Base-by-base conservation (phyloP, 2,113 vertebrate genomes). In the Python bivittatus region DNA sequence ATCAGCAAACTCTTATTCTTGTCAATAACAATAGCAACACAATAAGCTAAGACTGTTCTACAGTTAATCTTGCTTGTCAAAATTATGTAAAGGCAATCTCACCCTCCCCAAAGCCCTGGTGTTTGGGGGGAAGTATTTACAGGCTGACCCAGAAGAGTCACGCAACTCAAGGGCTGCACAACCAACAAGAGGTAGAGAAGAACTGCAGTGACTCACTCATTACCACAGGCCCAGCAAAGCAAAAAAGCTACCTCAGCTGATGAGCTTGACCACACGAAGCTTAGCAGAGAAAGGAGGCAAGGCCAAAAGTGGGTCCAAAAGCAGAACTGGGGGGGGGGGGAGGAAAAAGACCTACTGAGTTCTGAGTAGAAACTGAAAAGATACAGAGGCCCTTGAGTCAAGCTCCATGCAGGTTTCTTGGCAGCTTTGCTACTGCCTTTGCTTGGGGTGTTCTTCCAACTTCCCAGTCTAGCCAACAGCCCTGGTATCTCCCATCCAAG, bases 171-270 rank as follows among this genome's bases (percentile, higher is more conserved):
- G 91, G 0, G 20, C 95, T 95, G 91, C 53, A 56, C 17, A 79
- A 57, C 38, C 57, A 58, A 23, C 52, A 48, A 92, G 11, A 12
- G 20, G 88, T 93, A 61, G 89, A 93, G 85, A 89, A 92, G 90
- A 20, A 58, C 13, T 92, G 92, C 95, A 89, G 93, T 95, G 97
- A 96, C 96, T 97, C 97, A 95, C 96, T 57, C 92, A 25, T 93
- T 89, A 95, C 92, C 79, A 42, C 92, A 54, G 95, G 95, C 91
- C 94, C 94, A 29, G 0, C 0, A 0, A 52, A 54, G 13, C 58
- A 0, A 0, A 72, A 90, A 68, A 2, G 0, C 42, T 0, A 6
- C 52, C 11, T 0, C 64, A 42, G 11, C 79, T 91, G 38, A 79
- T 0, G 1, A 88, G 68, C 25, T 10, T 17, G 48, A 1, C 22